Conservation (phyloP, 2,888 invertebrate species). For the Coremacera marginata region DNA sequence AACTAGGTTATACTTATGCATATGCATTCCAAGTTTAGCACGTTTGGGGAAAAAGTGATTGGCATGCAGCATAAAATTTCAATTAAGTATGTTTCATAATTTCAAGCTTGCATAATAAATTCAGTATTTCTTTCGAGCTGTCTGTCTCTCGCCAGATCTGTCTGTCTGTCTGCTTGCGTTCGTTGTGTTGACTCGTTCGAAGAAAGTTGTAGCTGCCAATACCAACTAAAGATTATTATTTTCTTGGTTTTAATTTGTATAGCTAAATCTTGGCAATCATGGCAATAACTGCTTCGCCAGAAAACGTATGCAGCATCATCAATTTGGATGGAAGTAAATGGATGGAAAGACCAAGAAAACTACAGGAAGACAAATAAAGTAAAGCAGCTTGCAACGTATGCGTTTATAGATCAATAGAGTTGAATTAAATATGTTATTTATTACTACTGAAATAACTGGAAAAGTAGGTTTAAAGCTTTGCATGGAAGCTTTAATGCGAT, state of each 20-base stretch:
- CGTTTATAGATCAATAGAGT: background rate
- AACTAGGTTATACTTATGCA: too few relatives aligned
- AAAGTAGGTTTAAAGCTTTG: too few relatives aligned
- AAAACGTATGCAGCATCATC: background rate
- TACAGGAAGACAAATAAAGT: background rate
- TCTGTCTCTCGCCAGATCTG: background rate
- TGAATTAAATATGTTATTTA: background rate
- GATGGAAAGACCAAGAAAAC: background rate
- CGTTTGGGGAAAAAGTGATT: constrained; percentile 30
- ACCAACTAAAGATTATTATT: background rate
- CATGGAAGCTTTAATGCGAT: too few relatives aligned
- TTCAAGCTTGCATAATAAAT: constrained; percentile 42
- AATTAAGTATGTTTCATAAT: constrained; percentile 45
- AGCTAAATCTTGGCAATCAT: background rate
- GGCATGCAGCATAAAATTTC: constrained; percentile 41
- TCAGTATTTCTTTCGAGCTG: background rate
- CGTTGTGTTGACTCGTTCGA: background rate
- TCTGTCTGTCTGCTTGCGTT: background rate
- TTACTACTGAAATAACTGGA: too few relatives aligned
- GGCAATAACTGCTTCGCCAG: background rate
- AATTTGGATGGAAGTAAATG: background rate
- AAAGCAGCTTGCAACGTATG: background rate
- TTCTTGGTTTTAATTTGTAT: background rate
- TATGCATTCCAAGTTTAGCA: background rate
- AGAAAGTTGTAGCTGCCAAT: background rate